These are phyloP conservation scores for Babylonia areolata DNA, from an alignment of 1,140 invertebrate species.

Conservation along the genomic window DNA sequence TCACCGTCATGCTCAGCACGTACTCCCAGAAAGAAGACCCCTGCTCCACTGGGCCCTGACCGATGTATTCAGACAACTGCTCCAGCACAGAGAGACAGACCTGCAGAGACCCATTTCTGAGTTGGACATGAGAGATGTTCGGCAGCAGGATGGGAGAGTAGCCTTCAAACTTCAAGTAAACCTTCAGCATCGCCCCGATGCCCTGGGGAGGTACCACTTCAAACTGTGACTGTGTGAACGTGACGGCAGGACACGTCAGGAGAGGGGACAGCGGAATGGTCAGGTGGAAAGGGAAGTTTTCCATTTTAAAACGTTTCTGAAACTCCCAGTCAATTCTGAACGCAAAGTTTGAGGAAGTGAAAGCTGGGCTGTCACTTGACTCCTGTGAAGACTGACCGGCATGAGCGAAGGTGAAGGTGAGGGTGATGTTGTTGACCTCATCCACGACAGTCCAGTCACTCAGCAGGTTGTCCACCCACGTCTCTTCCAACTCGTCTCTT, in stretches of 20 bases:
- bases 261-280: background rate
- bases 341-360: background rate
- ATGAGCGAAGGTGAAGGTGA: background rate
- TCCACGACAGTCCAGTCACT: constrained; percentile 10
- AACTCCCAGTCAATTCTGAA: background rate
- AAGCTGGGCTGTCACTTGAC: too few species aligned
- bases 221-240: background rate
- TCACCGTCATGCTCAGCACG: constrained; percentile 1
- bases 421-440: background rate
- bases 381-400: too few species aligned
- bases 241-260: background rate
- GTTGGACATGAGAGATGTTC: too few species aligned
- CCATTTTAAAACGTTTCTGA: background rate
- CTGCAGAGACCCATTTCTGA: background rate
- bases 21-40: constrained; percentile 12
- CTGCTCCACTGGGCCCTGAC: too few species aligned
- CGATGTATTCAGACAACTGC: background rate
- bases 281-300: background rate
- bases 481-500: background rate
- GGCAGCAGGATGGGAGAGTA: background rate
- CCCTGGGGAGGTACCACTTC: background rate
- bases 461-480: background rate
- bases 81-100: background rate
- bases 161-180: background rate
- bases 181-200: background rate